Evolutionary conservation across 2,797 vertebrate species (phyloP), one percentile per base, ranked within the genome.

Genomic region (Syngnathus acus): DNA sequence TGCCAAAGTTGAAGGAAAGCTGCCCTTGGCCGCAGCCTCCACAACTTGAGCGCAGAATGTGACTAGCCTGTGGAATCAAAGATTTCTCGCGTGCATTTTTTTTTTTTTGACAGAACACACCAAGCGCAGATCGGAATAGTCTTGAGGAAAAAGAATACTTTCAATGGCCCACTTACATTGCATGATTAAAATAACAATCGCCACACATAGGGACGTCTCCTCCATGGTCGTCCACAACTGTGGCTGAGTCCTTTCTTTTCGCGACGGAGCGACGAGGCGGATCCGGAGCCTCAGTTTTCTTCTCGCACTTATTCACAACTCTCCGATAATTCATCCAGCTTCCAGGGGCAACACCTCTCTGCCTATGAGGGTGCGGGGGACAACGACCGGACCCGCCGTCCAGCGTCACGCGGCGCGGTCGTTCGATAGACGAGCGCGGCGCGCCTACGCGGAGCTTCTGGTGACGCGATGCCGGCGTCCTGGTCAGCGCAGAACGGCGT

Each of bases 301-400:
- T 84, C 67, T 77, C 75, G 68, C 80, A 87, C 86, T 88, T 86
- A 63, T 77, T 81, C 81, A 1, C 79, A 85, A 87, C 86, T 87
- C 84, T 78, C 68, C 79, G 70, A 80, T 81, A 40, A 83, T 83
- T 86, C 87, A 84, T 86, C 83, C 86, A 85, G 82, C 74, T 82
- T 80, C 74, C 71, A 67, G 74, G 62, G 54, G 16, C 21, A 51
- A 17, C 51, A 14, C 32, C 42, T 40, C 51, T 65, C 64, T 53
- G 39, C 9, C 6, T 42, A 23, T 60, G 50, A 19, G 19, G n/a
- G n/a, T 6, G 14, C 43, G 55, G 37, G 47, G 19, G 60, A 37
- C 50, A 26, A 16, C 42, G 73, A 72, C 63, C 74, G 77, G 76
- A 65, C 58, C 68, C 68, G 72, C 38, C 16, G 38, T 50, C 17